Conservation (phyloP, 2,113 vertebrate species). For the Polypterus bichir region DNA sequence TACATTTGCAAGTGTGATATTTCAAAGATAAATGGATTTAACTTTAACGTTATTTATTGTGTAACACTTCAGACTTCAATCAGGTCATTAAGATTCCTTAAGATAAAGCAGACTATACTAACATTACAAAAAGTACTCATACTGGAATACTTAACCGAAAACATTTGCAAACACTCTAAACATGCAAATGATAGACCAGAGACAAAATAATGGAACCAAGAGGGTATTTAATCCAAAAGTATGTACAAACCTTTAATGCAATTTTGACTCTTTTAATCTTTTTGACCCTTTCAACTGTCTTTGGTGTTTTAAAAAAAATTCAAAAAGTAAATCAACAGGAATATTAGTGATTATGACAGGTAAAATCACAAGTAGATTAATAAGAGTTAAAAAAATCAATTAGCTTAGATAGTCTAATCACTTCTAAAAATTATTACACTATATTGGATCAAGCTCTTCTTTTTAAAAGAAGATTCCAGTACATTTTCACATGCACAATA, state of each 20-base stretch:
- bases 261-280: constrained; percentile 99
- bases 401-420: too few species aligned
- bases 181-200: constrained; percentile 57
- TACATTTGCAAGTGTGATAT: too few species aligned
- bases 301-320: constrained; percentile 67
- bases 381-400: constrained; percentile 49
- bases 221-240: constrained; percentile 62
- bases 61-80: too few species aligned
- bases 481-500: too few species aligned
- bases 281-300: constrained; percentile 99
- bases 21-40: too few species aligned
- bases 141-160: constrained; percentile 54
- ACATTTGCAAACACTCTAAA: constrained; percentile 58
- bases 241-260: constrained; percentile 99
- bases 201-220: constrained; percentile 47
- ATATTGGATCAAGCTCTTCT: too few species aligned
- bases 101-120: too few species aligned
- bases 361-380: constrained; percentile 70
- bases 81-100: too few species aligned
- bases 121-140: too few species aligned
- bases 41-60: too few species aligned
- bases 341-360: constrained; percentile 80
- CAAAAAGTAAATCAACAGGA: constrained; percentile 81
- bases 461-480: too few species aligned
- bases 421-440: too few species aligned